A percentile compares a stretch with the other conserved stretches of the same genome.
These are phyloP conservation scores for Scytalopus superciliaris DNA, from an alignment of 2,113 vertebrate genomes.

Conservation along the genomic window DNA sequence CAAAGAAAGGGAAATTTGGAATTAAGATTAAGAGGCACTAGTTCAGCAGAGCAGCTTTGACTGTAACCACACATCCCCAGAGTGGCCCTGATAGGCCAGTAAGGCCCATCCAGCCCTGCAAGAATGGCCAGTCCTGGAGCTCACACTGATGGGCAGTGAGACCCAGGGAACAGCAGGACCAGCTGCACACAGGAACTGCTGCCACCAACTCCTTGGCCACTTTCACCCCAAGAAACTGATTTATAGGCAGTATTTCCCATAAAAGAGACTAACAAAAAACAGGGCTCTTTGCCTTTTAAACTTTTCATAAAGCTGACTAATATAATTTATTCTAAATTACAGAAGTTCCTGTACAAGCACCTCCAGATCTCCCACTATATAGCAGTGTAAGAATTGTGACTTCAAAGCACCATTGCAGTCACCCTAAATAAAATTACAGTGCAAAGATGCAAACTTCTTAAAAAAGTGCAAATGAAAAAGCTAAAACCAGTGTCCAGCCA, in stretches of 20 bases:
- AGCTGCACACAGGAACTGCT: background rate
- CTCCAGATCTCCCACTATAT: background rate
- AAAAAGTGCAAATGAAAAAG: background rate
- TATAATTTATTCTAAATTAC: background rate
- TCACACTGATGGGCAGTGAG: accelerated
- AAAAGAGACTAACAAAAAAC: background rate
- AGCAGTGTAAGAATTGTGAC: background rate
- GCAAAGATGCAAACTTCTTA: background rate
- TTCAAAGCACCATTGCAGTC: background rate
- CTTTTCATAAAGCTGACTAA: background rate
- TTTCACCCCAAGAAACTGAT: background rate
- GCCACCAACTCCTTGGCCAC: background rate
- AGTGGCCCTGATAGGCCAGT: background rate
- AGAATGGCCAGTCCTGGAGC: background rate
- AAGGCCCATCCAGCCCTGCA: background rate
- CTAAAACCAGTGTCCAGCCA: background rate
- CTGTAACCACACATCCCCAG: background rate
- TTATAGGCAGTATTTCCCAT: too few relatives aligned
- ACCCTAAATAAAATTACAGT: background rate
- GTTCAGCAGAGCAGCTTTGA: background rate
- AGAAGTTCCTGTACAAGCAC: background rate
- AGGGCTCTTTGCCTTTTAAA: background rate
- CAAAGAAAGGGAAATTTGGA: background rate
- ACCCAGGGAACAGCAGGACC: accelerated
- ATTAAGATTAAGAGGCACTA: background rate